Conservation (phyloP, 2,888 invertebrate species). For the Panzeria rudis region DNA sequence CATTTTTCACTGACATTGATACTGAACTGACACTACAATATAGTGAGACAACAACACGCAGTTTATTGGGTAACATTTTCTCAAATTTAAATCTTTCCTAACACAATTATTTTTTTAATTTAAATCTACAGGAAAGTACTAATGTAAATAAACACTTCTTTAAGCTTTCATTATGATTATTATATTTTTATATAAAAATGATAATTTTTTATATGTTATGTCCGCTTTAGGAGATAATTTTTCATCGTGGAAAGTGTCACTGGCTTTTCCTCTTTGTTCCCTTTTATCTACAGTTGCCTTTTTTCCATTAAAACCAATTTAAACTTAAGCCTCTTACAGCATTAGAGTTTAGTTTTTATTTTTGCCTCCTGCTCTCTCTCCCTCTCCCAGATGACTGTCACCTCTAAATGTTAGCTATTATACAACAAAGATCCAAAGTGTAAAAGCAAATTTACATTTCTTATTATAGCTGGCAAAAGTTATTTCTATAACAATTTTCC, state of each 20-base stretch:
- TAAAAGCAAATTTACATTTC: constrained; percentile 65
- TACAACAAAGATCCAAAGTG: constrained; percentile 39
- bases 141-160: background rate
- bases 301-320: constrained; percentile 23
- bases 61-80: too few relatives aligned
- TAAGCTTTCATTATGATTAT: constrained; percentile 4
- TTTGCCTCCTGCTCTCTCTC: background rate
- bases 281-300: background rate
- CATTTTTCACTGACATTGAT: too few relatives aligned
- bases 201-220: background rate
- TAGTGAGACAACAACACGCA: too few relatives aligned
- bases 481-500: constrained; percentile 44
- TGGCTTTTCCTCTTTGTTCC: background rate
- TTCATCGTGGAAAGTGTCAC: constrained; percentile 11
- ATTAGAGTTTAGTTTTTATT: background rate
- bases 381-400: constrained; percentile 5
- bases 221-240: constrained; percentile 2
- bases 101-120: background rate
- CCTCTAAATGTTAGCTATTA: constrained; percentile 6
- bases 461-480: constrained; percentile 40
- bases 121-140: too few relatives aligned
- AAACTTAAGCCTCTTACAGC: constrained; percentile 24
- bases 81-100: too few relatives aligned
- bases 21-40: too few relatives aligned
- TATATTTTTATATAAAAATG: background rate